Conservation (phyloP, 2,113 vertebrate genomes). For the Strix uralensis region DNA sequence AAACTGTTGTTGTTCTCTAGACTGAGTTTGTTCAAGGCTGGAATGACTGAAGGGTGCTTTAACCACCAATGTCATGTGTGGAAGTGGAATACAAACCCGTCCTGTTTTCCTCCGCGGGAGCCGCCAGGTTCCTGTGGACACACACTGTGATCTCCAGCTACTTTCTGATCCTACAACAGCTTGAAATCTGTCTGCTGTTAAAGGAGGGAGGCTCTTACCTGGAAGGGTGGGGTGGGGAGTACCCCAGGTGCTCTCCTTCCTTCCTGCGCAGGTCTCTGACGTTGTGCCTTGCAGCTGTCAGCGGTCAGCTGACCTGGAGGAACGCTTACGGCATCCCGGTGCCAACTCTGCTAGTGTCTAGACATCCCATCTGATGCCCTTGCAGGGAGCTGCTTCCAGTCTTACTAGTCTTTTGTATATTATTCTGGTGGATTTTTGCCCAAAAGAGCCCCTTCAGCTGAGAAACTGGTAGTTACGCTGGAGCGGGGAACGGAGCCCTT, state of each 20-base stretch:
- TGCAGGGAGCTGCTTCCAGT: neutral
- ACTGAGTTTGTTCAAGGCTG: neutral
- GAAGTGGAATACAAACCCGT: neutral
- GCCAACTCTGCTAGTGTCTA: neutral
- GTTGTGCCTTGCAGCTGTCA: fast-evolving
- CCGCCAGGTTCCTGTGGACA: neutral
- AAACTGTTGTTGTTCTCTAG: neutral
- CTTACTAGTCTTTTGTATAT: neutral
- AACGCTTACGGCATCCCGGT: neutral
- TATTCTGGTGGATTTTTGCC: neutral
- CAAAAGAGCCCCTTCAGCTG: neutral
- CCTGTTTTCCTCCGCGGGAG: neutral
- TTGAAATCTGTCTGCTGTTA: neutral
- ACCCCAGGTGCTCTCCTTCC: neutral
- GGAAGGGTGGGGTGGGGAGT: neutral
- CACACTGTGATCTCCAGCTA: neutral
- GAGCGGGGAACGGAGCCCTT: neutral
- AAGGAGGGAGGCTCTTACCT: neutral
- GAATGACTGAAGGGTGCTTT: neutral
- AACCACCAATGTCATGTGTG: neutral
- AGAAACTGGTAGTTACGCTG: neutral
- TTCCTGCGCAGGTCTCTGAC: neutral
- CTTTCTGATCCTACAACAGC: neutral
- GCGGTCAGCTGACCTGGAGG: neutral
- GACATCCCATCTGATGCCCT: neutral